Base-by-base conservation (phyloP, 2,797 vertebrate genomes). In the Halcyon chelicuti region DNA sequence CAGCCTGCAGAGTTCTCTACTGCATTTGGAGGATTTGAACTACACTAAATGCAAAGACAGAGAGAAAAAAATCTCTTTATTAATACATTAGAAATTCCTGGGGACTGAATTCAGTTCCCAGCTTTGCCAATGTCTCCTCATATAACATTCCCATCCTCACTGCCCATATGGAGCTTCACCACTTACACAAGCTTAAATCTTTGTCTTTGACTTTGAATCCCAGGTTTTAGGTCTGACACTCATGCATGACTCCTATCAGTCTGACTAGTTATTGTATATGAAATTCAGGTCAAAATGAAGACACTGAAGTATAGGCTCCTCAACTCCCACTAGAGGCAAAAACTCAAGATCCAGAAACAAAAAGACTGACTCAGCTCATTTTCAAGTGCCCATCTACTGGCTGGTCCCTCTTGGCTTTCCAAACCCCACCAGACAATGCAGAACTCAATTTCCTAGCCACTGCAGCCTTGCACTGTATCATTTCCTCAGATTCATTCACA, bases 201-300 rank as follows among this genome's bases (percentile, higher is more conserved):
- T 62, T 61, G 4, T 65, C 54, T 88, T 72, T 42, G 31, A 54
- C 61, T 68, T 21, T 21, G 47, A 77, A 84, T 46, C 21, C 23
- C 10, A 65, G 25, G 63, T 51, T 92, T 68, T 82, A 85, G 57
- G 60, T 78, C 17, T 55, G 52, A 92, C 19, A 40, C 18, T 88
- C 63, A 57, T 12, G 54, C 21, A n/a, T 35, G 37, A 81, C 49
- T 52, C 42, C 2, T 10, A 87, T 18, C 22, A 74, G 29, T 60
- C 49, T 81, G 46, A 70, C 54, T 8, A 66, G 33, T 17, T 75
- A 75, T 4, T 0, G 4, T 1, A 2, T 17, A 73, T 10, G 68
- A 92, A 90, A 92, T 82, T 82, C 58, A 87, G 82, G 67, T 87
- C 62, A 91, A 74, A 86, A 93, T 21, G 21, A 91, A 95, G 62